A percentile compares a stretch with the other conserved stretches of the same genome.
These are phyloP conservation scores for Rapana venosa DNA, from an alignment of 2,888 invertebrate genomes.

Conservation along the genomic window DNA sequence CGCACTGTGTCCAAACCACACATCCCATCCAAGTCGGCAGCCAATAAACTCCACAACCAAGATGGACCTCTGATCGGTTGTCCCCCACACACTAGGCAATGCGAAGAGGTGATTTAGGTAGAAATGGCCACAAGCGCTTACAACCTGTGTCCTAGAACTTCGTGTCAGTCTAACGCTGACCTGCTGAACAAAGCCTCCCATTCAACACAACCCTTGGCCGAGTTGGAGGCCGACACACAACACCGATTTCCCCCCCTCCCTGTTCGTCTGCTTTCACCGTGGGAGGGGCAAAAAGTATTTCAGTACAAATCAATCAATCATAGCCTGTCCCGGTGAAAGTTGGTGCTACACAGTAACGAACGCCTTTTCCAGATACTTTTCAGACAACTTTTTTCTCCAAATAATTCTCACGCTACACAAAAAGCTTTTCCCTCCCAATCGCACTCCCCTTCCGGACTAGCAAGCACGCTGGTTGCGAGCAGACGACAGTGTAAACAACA, in stretches of 20 bases:
- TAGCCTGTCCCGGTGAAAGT: not conserved
- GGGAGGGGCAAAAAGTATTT: not conserved
- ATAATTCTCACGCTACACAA: not conserved
- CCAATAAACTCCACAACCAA: too few relatives aligned
- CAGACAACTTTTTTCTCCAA: not conserved
- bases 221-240: not conserved
- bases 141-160: constrained; percentile 5
- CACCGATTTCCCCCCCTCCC: not conserved
- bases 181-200: not conserved
- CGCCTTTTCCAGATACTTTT: not conserved
- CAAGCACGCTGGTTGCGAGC: constrained; percentile 28
- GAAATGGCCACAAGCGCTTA: not conserved
- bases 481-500: constrained; percentile 41
- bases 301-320: not conserved
- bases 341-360: not conserved
- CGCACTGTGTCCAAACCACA: too few relatives aligned
- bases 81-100: too few relatives aligned
- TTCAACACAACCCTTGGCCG: constrained; percentile 16
- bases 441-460: constrained; percentile 21
- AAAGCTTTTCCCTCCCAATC: constrained; percentile 1
- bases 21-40: too few relatives aligned
- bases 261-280: not conserved
- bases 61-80: too few relatives aligned
- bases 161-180: not conserved
- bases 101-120: not conserved